Percentiles rank a stretch among this genome's conserved stretches.
Conservation (phyloP, 2,888 invertebrate genomes). For the Slavum lentiscoides region DNA sequence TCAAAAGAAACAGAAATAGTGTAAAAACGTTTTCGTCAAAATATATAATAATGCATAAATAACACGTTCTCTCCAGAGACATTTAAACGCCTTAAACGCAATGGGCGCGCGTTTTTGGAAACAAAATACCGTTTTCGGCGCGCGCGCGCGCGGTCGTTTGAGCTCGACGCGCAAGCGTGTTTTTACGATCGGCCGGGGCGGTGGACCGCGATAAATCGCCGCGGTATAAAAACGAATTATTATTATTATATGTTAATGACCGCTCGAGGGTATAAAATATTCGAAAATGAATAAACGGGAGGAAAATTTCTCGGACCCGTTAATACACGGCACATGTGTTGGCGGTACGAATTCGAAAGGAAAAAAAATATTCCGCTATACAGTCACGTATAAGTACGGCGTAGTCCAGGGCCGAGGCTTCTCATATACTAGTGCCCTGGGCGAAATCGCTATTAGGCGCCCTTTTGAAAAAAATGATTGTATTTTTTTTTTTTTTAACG, state of each 20-base stretch:
- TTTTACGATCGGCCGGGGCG: slow-evolving; percentile 8
- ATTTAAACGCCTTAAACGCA: background rate
- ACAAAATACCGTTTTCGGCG: background rate
- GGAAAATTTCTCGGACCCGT: background rate
- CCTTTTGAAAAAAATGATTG: too few relatives aligned
- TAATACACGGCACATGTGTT: too few relatives aligned
- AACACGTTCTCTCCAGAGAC: background rate
- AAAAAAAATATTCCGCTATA: background rate
- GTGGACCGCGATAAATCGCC: background rate
- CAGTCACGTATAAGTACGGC: too few relatives aligned
- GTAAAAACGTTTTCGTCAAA: background rate
- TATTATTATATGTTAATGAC: background rate
- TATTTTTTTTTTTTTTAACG: too few relatives aligned
- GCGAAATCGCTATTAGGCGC: too few relatives aligned
- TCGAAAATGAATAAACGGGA: slow-evolving; percentile 3
- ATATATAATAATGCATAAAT: background rate
- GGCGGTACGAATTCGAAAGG: background rate
- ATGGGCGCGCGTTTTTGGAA: background rate
- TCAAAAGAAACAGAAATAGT: background rate
- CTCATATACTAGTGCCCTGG: too few relatives aligned
- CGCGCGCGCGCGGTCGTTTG: too few relatives aligned
- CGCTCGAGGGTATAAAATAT: background rate
- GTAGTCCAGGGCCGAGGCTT: too few relatives aligned
- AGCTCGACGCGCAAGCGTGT: too few relatives aligned
- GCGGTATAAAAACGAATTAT: background rate